Evolutionary conservation across 2,888 invertebrate genomes (phyloP).

Genomic region (Sericinus montela): DNA sequence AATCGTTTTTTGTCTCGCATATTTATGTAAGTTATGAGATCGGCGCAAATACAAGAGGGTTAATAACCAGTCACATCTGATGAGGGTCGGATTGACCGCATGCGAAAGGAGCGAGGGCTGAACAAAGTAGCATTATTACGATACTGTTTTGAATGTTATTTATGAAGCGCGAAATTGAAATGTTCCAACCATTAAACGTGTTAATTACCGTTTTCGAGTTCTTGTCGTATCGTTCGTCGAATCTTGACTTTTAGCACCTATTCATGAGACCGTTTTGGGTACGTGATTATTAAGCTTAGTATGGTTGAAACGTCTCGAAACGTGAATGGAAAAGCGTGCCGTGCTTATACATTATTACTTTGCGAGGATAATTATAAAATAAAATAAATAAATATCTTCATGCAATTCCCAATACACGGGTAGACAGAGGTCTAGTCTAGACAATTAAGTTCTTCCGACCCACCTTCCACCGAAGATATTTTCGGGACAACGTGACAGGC

Average conservation of each 20-base stretch:
- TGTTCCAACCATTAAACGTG: background rate
- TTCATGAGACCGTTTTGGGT: background rate
- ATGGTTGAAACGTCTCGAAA: no score
- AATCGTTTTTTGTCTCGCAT: constrained; percentile 26
- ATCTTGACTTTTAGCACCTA: background rate
- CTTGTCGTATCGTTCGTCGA: background rate
- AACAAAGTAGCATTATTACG: constrained; percentile 23
- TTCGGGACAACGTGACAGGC: no score
- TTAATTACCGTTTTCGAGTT: background rate
- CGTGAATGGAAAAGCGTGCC: no score
- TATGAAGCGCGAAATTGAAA: constrained; percentile 9
- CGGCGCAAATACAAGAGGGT: constrained; percentile 25
- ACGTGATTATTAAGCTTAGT: no score
- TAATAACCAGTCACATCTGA: constrained; percentile 23
- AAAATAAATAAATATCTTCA: no score
- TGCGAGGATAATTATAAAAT: no score
- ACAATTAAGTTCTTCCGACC: no score
- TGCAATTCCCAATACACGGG: no score
- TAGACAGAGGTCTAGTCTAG: no score
- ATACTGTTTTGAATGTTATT: constrained; percentile 17
- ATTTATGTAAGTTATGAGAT: constrained; percentile 22
- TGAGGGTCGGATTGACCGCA: constrained; percentile 25
- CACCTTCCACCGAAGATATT: no score
- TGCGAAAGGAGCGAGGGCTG: constrained; percentile 21
- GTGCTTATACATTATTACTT: no score